phyloP scores from a whole-genome alignment of 2,113 vertebrate species.

The Sinocyclocheilus rhinocerous region DNA sequence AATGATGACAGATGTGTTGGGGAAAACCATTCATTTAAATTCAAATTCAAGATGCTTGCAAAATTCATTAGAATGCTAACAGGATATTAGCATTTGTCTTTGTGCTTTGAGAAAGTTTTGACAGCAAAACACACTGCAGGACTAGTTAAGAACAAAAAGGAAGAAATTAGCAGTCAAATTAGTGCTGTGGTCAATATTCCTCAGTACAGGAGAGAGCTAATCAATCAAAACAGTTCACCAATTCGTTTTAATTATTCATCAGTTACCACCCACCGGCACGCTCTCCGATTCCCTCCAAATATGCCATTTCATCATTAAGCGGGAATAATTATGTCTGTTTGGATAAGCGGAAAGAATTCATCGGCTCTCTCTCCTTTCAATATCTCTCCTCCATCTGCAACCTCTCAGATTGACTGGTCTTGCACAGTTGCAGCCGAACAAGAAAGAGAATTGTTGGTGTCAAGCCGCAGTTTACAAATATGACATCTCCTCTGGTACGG shows the following conservation, averaged over 20 bases:
- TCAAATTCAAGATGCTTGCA: neutral
- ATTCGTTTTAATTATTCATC: constrained; percentile 72
- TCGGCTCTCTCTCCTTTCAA: constrained; percentile 77
- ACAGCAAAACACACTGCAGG: constrained; percentile 27
- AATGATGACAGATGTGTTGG: neutral
- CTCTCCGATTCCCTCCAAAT: constrained; percentile 70
- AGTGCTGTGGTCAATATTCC: constrained; percentile 66
- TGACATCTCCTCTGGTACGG: constrained; percentile 99
- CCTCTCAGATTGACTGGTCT: constrained; percentile 98
- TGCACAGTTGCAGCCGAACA: constrained; percentile 99
- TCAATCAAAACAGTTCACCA: constrained; percentile 69
- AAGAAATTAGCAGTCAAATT: constrained; percentile 68
- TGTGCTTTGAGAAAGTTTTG: constrained; percentile 20
- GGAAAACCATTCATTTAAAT: neutral
- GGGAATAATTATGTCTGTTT: constrained; percentile 61
- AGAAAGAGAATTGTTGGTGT: constrained; percentile 99
- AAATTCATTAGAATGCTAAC: neutral
- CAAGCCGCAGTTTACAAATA: constrained; percentile 99
- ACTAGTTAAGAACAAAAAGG: constrained; percentile 55
- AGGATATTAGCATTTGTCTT: neutral
- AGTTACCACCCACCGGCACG: constrained; percentile 61
- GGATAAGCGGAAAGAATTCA: constrained; percentile 61
- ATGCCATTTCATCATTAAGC: constrained; percentile 74
- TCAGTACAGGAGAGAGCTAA: constrained; percentile 59
- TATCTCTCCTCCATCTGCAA: constrained; percentile 84